Conservation (phyloP, 2,113 vertebrate genomes). For the Lampris incognitus region DNA sequence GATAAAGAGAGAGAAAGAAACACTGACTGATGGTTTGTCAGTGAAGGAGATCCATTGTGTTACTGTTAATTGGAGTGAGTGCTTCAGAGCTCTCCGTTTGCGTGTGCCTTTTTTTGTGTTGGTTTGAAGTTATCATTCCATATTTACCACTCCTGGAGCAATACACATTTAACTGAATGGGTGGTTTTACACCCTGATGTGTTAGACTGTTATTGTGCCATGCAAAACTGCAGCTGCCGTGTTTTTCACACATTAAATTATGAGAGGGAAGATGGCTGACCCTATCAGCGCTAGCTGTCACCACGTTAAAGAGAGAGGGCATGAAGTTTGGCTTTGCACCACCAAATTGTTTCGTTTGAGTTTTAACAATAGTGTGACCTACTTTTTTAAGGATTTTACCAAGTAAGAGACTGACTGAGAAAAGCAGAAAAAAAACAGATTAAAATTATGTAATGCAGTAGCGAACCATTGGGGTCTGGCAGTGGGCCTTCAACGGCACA, state of each 20-base stretch:
- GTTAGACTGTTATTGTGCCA: constrained; percentile 18
- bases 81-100: constrained; percentile 29
- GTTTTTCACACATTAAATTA: constrained; percentile 33
- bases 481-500: too few species aligned
- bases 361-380: background rate
- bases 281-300: constrained; percentile 22
- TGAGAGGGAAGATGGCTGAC: constrained; percentile 31
- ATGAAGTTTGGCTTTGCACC: background rate
- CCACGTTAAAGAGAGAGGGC: constrained; percentile 5
- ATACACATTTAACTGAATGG: constrained; percentile 42
- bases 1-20: constrained; percentile 12
- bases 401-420: background rate
- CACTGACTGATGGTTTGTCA: constrained; percentile 29
- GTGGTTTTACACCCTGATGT: constrained; percentile 48
- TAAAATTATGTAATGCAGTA: background rate
- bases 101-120: constrained; percentile 10
- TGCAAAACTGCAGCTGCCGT: constrained; percentile 29
- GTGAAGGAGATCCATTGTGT: constrained; percentile 32
- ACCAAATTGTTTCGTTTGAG: constrained; percentile 18
- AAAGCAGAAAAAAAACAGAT: background rate
- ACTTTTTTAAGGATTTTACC: background rate
- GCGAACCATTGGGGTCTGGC: too few species aligned
- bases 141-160: constrained; percentile 40
- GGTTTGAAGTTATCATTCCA: constrained; percentile 15
- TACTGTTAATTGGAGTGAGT: constrained; percentile 55